A percentile compares a stretch with the other conserved stretches of the same genome.
phyloP scores from a whole-genome alignment of 53 echinoderm and acorn worm species.

The Luidia sarsii region DNA sequence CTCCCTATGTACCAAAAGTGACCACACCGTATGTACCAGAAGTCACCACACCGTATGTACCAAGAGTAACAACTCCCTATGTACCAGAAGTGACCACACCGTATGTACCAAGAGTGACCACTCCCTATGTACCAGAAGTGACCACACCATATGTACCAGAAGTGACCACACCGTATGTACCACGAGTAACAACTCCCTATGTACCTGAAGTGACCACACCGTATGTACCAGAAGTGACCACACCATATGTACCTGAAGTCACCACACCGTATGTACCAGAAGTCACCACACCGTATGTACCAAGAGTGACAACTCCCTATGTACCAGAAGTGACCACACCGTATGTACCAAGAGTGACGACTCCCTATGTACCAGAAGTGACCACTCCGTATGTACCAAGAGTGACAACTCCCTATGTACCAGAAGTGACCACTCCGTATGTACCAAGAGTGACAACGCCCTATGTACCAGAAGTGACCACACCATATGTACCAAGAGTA shows the following conservation, averaged over 20 bases:
- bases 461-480: background rate
- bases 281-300: background rate
- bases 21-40: slow-evolving; percentile 4
- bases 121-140: background rate
- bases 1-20: background rate
- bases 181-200: slow-evolving; percentile 18
- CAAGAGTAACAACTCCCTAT: background rate
- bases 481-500: background rate
- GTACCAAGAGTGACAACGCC: too few relatives aligned
- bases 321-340: slow-evolving; percentile 1
- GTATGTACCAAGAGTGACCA: too few relatives aligned
- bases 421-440: background rate
- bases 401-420: slow-evolving; percentile 9
- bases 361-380: background rate
- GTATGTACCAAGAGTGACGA: background rate
- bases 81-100: background rate
- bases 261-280: background rate
- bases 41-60: background rate
- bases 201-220: slow-evolving; percentile 7
- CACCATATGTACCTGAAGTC: background rate
- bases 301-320: background rate
- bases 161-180: slow-evolving; percentile 1
- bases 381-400: background rate
- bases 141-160: slow-evolving; percentile 1
- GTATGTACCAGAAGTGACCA: background rate